Evolutionary conservation across 2,888 invertebrate genomes (phyloP).

Genomic region (Lasioglossum lativentre): DNA sequence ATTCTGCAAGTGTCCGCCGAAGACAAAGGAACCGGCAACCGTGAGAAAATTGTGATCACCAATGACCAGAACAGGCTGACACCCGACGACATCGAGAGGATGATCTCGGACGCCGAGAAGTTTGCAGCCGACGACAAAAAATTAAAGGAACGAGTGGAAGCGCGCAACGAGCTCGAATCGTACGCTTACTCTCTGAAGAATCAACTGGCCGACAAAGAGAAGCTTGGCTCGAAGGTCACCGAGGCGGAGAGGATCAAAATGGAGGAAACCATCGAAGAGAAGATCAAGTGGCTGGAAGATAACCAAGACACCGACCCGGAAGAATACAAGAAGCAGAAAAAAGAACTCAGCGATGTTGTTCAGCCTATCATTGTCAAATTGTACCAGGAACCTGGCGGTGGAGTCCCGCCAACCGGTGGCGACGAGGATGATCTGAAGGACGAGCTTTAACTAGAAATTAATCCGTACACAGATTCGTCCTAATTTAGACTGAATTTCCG

Average conservation of each 20-base stretch:
- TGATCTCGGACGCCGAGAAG: constrained; percentile 99
- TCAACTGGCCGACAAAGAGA: constrained; percentile 98
- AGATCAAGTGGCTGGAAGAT: constrained; percentile 98
- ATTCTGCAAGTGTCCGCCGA: constrained; percentile 98
- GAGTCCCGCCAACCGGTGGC: constrained; percentile 89
- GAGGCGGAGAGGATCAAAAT: constrained; percentile 97
- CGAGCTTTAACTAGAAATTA: constrained; percentile 88
- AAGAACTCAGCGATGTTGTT: constrained; percentile 96
- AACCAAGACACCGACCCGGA: constrained; percentile 97
- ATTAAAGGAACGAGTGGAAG: constrained; percentile 97
- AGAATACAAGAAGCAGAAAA: constrained; percentile 97
- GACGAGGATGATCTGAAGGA: constrained; percentile 89
- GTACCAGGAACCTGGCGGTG: constrained; percentile 94
- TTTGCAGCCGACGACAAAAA: constrained; percentile 99
- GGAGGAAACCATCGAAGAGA: constrained; percentile 97
- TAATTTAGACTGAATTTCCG: constrained; percentile 79
- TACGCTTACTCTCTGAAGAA: constrained; percentile 99
- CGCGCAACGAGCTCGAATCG: constrained; percentile 98
- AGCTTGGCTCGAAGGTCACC: constrained; percentile 95
- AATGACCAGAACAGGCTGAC: constrained; percentile 99
- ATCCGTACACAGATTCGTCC: constrained; percentile 60
- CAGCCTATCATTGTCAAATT: constrained; percentile 99
- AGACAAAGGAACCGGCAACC: constrained; percentile 99
- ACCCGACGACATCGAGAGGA: constrained; percentile 99
- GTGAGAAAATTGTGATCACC: constrained; percentile 99